phyloP scores from a whole-genome alignment of 1,140 invertebrate genomes.

The Apis florea region DNA sequence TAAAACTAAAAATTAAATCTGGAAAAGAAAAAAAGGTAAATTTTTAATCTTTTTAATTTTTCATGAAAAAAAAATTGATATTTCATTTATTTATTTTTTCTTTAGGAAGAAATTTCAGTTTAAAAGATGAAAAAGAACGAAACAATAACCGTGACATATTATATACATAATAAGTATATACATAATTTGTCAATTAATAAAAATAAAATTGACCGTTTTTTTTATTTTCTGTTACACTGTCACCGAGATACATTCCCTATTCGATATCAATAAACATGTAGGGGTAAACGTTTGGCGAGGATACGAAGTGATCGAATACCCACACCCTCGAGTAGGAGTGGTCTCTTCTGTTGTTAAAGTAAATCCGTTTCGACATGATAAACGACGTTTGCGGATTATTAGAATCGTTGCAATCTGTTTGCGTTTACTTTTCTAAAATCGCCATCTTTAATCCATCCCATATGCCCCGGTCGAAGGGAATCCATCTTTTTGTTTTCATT shows the following conservation, averaged over 20 bases:
- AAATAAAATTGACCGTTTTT: not conserved
- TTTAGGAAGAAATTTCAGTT: slow-evolving; percentile 61
- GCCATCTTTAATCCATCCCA: slow-evolving; percentile 70
- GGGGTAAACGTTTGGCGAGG: slow-evolving; percentile 14
- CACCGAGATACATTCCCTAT: not conserved
- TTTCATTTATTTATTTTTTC: not conserved
- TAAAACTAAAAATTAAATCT: too few species aligned
- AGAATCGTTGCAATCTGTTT: slow-evolving; percentile 58
- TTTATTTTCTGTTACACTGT: not conserved
- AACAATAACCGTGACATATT: slow-evolving; percentile 41
- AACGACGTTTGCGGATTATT: slow-evolving; percentile 76
- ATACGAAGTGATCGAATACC: slow-evolving; percentile 30
- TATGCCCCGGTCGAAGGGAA: slow-evolving; percentile 61
- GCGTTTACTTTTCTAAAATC: slow-evolving; percentile 69
- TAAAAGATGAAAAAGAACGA: slow-evolving; percentile 58
- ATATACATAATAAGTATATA: slow-evolving; percentile 33
- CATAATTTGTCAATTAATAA: not conserved
- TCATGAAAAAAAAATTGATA: not conserved
- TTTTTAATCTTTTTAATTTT: not conserved
- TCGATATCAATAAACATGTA: slow-evolving; percentile 25
- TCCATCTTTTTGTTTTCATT: not conserved
- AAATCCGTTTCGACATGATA: slow-evolving; percentile 69
- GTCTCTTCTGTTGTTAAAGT: slow-evolving; percentile 16
- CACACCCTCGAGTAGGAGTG: slow-evolving; percentile 55
- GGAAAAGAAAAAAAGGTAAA: too few species aligned